Percentiles rank a stretch among this genome's conserved stretches.
Evolutionary conservation across 2,888 invertebrate genomes (phyloP).

Genomic region (Seira musarum): DNA sequence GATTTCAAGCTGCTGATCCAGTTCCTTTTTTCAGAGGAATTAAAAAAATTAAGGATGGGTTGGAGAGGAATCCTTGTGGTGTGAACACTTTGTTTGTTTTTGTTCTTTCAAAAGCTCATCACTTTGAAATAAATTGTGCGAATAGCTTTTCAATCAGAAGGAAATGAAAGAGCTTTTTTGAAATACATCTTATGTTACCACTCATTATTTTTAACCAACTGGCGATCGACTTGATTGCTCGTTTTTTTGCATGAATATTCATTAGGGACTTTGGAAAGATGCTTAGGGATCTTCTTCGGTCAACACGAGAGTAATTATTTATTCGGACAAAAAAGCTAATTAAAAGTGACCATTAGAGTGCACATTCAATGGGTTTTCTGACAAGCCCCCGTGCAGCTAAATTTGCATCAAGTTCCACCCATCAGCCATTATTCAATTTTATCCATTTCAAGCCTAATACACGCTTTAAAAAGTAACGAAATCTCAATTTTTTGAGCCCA

Average conservation of each 20-base stretch:
- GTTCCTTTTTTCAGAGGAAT: constrained; percentile 17
- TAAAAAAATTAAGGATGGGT: constrained; percentile 29
- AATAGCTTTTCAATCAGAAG: neutral
- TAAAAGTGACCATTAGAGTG: constrained; percentile 6
- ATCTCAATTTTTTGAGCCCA: too few species aligned
- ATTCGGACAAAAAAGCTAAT: constrained; percentile 10
- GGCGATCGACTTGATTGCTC: too few species aligned
- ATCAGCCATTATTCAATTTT: neutral
- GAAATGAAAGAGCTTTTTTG: neutral
- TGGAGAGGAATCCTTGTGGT: neutral
- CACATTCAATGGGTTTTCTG: neutral
- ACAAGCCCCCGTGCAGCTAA: neutral
- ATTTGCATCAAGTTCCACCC: constrained; percentile 2
- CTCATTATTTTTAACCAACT: too few species aligned
- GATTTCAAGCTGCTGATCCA: constrained; percentile 26
- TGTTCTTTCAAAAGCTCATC: too few species aligned
- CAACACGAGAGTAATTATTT: neutral
- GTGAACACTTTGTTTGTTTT: too few species aligned
- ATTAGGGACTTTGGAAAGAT: neutral
- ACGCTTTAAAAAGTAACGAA: neutral
- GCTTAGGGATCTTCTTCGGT: neutral
- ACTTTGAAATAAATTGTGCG: too few species aligned
- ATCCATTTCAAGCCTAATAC: neutral
- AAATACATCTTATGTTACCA: too few species aligned
- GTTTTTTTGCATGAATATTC: neutral